Percentiles rank a stretch among this genome's conserved stretches.
phyloP scores from a whole-genome alignment of 2,113 vertebrate genomes.

The Siphamia tubifer region DNA sequence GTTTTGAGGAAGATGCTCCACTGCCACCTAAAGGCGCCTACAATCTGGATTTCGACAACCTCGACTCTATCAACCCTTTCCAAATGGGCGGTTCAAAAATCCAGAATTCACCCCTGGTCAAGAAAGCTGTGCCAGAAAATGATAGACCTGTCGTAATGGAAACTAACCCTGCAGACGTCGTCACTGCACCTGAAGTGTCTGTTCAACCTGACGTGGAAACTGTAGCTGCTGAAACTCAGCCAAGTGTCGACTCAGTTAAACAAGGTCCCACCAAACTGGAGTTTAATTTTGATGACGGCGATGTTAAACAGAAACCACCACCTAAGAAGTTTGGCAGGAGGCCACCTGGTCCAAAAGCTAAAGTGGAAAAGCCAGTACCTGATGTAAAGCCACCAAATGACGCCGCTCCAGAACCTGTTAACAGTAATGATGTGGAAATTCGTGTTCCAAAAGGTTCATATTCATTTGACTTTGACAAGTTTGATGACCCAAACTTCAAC shows the following conservation, averaged over 20 bases:
- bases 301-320: slow-evolving; percentile 71
- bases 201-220: slow-evolving; percentile 28
- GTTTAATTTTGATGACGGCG: slow-evolving; percentile 80
- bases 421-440: neutral
- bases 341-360: slow-evolving; percentile 64
- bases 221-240: neutral
- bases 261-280: slow-evolving; percentile 78
- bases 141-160: neutral
- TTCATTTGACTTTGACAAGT: slow-evolving; percentile 68
- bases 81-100: slow-evolving; percentile 65
- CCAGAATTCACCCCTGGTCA: slow-evolving; percentile 56
- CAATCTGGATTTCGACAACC: slow-evolving; percentile 66
- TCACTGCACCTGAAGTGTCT: neutral
- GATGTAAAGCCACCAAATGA: slow-evolving; percentile 2
- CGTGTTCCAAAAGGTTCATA: slow-evolving; percentile 71
- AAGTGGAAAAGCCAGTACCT: slow-evolving; percentile 45
- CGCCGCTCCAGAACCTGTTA: neutral
- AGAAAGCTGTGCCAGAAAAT: neutral
- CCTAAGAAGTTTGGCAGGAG: slow-evolving; percentile 79
- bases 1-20: slow-evolving; percentile 40
- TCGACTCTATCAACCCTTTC: slow-evolving; percentile 65
- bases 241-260: slow-evolving; percentile 12
- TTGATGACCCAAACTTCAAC: slow-evolving; percentile 82
- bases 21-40: slow-evolving; percentile 50
- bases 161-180: neutral